Base-by-base conservation (phyloP, 2,113 vertebrate genomes). In the Lonchura striata region DNA sequence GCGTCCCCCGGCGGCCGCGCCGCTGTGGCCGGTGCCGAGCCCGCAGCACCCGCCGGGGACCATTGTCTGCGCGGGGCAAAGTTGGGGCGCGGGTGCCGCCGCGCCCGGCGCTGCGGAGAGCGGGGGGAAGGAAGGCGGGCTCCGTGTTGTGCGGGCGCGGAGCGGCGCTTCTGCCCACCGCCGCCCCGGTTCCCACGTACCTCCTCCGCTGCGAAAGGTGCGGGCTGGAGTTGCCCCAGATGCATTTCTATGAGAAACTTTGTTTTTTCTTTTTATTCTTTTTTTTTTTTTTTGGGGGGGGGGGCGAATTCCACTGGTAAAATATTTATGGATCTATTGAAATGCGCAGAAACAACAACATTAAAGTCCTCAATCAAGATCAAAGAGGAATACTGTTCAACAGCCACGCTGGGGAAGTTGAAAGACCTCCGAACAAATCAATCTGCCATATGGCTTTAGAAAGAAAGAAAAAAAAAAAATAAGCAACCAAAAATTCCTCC, bases 41-140 rank as follows among this genome's bases (percentile, higher is more conserved):
- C 5, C 37, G 97, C 77, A 44, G 49, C 98, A 98, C 97, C 90
- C 96, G 94, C 97, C 98, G 95, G 97, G 96, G 96, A 98, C 98
- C 98, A 98, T 99, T 99, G 98, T 99, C 98, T 98, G 98, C 97
- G 98, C 98, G 97, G 98, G 98, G 98, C 98, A 98, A 99, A 99
- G 98, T 99, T 99, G 97, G 97, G 97, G 97, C 12, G 59, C 23
- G 65, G 65, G 72, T 31, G 53, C 60, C 22, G 60, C 39, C 39
- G 57, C 11, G 23, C 56, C 42, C 35, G 44, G 30, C 35, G 52
- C 71, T 53, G 84, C 44, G n/a, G 52, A 66, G 52, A 15, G 33
- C 37, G 35, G 56, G 15, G 53, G 47, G 35, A 8, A 23, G 33
- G 23, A 30, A 30, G 54, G 35, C 22, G 69, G 50, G 44, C 28